Conservation (phyloP, 2,888 invertebrate species). For the Altica lythri region DNA sequence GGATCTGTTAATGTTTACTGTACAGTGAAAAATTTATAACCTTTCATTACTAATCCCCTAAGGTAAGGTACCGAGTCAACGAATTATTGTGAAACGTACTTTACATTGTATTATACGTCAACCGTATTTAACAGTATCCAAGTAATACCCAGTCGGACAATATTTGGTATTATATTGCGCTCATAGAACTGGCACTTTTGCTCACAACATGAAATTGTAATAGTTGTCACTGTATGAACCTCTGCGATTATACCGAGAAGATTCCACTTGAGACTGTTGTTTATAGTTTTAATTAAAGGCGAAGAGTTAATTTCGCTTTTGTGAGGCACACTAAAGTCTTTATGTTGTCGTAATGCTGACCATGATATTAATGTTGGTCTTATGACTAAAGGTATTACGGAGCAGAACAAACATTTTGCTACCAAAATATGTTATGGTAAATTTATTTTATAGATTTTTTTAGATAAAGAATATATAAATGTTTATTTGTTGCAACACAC, state of each 20-base stretch:
- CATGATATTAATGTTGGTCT: conserved; percentile 24
- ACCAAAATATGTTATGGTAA: too few species aligned
- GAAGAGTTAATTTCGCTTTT: conserved; percentile 32
- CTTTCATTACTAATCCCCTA: too few species aligned
- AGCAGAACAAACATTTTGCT: too few species aligned
- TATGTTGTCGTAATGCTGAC: conserved; percentile 31
- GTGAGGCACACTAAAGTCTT: conserved; percentile 25
- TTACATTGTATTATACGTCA: conserved; percentile 6
- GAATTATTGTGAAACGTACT: too few species aligned
- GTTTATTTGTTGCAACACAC: too few species aligned
- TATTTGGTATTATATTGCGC: conserved; percentile 20
- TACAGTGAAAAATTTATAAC: too few species aligned
- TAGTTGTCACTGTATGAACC: conserved; percentile 27
- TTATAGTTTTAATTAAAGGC: conserved; percentile 38
- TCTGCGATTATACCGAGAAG: conserved; percentile 25
- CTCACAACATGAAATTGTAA: conserved; percentile 25
- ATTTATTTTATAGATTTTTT: too few species aligned
- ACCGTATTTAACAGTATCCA: background rate
- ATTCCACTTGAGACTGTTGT: conserved; percentile 31
- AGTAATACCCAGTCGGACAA: conserved; percentile 14
- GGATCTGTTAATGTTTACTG: too few species aligned
- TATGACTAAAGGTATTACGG: too few species aligned
- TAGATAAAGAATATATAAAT: too few species aligned
- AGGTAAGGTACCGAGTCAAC: too few species aligned
- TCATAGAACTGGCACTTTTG: conserved; percentile 15